Conservation (phyloP, 2,797 vertebrate species). For the Pseudochaenichthys georgianus region DNA sequence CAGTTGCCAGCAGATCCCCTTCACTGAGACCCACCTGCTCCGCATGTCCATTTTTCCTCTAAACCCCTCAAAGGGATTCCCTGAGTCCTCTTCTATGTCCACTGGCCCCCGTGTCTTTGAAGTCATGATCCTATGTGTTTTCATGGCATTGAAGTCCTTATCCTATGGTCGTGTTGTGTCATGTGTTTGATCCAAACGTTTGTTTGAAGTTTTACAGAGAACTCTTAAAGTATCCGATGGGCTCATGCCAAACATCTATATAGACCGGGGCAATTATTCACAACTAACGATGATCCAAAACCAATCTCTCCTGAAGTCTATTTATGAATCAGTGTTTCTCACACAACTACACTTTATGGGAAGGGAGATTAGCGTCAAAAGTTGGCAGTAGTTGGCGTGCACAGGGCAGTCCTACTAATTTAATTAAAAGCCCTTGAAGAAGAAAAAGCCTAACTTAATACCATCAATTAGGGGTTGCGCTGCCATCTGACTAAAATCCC, state of each 20-base stretch:
- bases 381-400: constrained; percentile 49
- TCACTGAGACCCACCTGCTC: constrained; percentile 73
- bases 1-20: constrained; percentile 74
- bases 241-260: constrained; percentile 45
- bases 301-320: constrained; percentile 29
- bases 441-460: constrained; percentile 70
- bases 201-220: constrained; percentile 73
- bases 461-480: constrained; percentile 73
- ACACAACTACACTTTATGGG: constrained; percentile 29
- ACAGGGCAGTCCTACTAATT: constrained; percentile 67
- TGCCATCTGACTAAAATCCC: constrained; percentile 75
- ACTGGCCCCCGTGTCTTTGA: constrained; percentile 65
- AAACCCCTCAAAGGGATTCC: constrained; percentile 83
- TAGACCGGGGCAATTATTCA: constrained; percentile 40
- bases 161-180: constrained; percentile 66
- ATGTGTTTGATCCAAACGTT: constrained; percentile 66
- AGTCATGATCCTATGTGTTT: constrained; percentile 75
- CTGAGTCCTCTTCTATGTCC: constrained; percentile 71
- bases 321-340: constrained; percentile 40
- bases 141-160: constrained; percentile 71
- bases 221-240: constrained; percentile 50
- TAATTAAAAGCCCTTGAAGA: constrained; percentile 76
- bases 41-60: constrained; percentile 73
- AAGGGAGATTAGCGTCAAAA: constrained; percentile 47
- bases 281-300: constrained; percentile 38